Conservation (phyloP, 2,888 invertebrate species). For the Chalcosyrphus nemorum region DNA sequence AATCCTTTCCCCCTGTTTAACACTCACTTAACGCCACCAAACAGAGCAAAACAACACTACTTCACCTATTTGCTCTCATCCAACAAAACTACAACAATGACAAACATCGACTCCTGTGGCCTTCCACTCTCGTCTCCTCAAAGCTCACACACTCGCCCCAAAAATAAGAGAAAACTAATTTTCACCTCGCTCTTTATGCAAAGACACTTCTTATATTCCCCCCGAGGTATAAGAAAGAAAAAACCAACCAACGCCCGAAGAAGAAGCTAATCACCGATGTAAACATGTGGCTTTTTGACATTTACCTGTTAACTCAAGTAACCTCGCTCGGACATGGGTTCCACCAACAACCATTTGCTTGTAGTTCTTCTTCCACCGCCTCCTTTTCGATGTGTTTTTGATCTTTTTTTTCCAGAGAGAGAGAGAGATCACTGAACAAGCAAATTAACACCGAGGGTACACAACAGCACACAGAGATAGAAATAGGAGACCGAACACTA, state of each 20-base stretch:
- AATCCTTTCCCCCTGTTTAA: constrained; percentile 53
- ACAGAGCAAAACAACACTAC: constrained; percentile 15
- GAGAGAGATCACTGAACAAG: constrained; percentile 9
- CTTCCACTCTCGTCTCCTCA: constrained; percentile 11
- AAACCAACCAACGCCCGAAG: constrained; percentile 1
- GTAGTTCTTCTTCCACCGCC: background rate
- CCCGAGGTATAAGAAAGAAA: too few species aligned
- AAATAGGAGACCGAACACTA: background rate
- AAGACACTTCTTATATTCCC: constrained; percentile 34
- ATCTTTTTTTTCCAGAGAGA: constrained; percentile 20
- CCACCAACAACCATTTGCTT: background rate
- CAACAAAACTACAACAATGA: constrained; percentile 39
- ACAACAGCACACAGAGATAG: constrained; percentile 5
- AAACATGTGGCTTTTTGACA: constrained; percentile 72
- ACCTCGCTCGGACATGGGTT: constrained; percentile 40
- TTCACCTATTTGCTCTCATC: constrained; percentile 29
- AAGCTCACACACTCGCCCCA: constrained; percentile 37
- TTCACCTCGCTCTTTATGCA: constrained; percentile 48
- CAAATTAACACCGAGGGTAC: constrained; percentile 46
- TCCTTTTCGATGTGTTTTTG: background rate
- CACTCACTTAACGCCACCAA: constrained; percentile 54
- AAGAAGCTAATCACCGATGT: constrained; percentile 62
- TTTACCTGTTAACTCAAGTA: constrained; percentile 58
- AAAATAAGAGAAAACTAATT: constrained; percentile 29
- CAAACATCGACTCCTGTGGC: constrained; percentile 70